phyloP scores from a whole-genome alignment of 2,888 invertebrate genomes.

The Nymphalis urticae region DNA sequence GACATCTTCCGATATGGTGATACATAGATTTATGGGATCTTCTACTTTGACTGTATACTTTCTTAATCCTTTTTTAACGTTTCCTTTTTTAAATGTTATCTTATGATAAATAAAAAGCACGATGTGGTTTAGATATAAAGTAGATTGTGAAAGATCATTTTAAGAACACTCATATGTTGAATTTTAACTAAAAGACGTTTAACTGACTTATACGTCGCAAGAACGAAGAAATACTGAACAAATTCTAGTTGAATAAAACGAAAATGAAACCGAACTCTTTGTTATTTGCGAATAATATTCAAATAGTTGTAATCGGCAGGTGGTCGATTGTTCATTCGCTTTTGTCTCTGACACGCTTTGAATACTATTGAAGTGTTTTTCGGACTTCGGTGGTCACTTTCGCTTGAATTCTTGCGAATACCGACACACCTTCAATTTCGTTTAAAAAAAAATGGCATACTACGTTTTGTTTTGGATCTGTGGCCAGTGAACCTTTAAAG shows the following conservation, averaged over 20 bases:
- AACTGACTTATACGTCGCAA: constrained; percentile 49
- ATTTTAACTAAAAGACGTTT: constrained; percentile 7
- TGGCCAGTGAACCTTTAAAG: constrained; percentile 56
- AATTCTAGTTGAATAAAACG: constrained; percentile 47
- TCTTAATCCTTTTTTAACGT: background rate
- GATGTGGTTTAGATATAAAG: too few relatives aligned
- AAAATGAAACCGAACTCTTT: constrained; percentile 60
- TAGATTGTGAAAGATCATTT: background rate
- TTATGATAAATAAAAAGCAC: too few relatives aligned
- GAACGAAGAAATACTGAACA: constrained; percentile 55
- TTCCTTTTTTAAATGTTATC: too few relatives aligned
- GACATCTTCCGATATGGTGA: constrained; percentile 60
- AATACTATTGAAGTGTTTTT: constrained; percentile 41
- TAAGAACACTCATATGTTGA: background rate
- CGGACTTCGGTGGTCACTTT: constrained; percentile 62
- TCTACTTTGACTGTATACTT: constrained; percentile 12
- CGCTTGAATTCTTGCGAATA: constrained; percentile 65
- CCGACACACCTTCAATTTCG: constrained; percentile 60
- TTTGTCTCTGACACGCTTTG: constrained; percentile 39
- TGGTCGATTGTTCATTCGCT: constrained; percentile 60
- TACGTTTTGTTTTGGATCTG: constrained; percentile 63
- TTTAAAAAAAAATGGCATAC: constrained; percentile 43
- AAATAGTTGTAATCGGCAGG: constrained; percentile 68
- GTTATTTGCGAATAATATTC: constrained; percentile 73
- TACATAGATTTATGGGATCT: constrained; percentile 41